Evolutionary conservation across 2,888 invertebrate species (phyloP), one percentile per base, ranked within the genome.

Genomic region (Heliconius erato): DNA sequence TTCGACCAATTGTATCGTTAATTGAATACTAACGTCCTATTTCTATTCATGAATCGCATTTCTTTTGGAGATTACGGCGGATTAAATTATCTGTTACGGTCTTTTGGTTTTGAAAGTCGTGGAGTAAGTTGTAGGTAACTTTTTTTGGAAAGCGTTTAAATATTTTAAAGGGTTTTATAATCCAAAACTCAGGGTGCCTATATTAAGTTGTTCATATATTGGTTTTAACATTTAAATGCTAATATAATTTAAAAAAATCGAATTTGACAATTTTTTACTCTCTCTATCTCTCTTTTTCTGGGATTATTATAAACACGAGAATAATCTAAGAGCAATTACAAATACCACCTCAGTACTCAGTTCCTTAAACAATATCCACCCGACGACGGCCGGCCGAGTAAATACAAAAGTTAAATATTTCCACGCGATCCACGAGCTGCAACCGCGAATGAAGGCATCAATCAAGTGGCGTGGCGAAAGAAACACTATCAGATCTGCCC

Each of bases 401-500:
- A 59, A 23, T 71, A 79, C 40, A 35, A 68, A 71, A 35, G 40
- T 40, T 72, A 69, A 72, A 79, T 74, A 74, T 80, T 80, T 78
- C 9, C 74, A 80, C 49, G 67, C 65, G 63, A 71, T 63, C 71
- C 28, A n/a, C 63, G 63, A 63, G 63, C 67, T 71, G 77, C 76
- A 59, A 14, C 82, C 80, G 63, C 92, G 91, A 54, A 95, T 94
- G 91, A 92, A 94, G 94, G 92, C 94, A 95, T 95, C 95, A 92
- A 95, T 95, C 95, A 95, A 91, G 89, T 94, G 86, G 94, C 94
- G 94, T 94, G 94, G 90, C 89, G 93, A 94, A 94, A 94, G 93
- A 82, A 84, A 87, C 91, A 90, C 93, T 92, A 95, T 95, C 95
- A 91, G 95, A 94, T 94, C 90, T 90, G 90, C 89, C 92, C 93